phyloP scores from a whole-genome alignment of 2,797 vertebrate species.

The Amphiprion clarkii region DNA sequence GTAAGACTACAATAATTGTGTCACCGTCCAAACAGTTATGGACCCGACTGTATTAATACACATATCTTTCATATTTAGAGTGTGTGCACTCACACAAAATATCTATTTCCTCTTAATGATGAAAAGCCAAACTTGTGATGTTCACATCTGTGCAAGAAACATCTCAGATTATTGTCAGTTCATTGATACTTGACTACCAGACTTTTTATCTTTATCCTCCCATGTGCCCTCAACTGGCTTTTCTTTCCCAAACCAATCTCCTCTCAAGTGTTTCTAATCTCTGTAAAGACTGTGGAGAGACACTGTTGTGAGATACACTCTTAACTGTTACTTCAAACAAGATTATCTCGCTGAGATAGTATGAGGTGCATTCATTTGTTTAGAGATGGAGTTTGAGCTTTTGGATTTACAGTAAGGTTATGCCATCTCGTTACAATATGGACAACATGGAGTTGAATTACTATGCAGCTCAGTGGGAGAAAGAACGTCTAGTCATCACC shows the following conservation, averaged over 20 bases:
- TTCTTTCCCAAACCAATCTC: constrained; percentile 58
- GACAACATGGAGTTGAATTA: neutral
- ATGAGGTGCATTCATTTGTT: constrained; percentile 50
- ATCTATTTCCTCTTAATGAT: neutral
- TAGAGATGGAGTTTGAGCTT: constrained; percentile 30
- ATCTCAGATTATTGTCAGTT: constrained; percentile 47
- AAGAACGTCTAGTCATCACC: neutral
- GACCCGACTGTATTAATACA: neutral
- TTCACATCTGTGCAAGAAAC: constrained; percentile 32
- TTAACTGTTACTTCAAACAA: constrained; percentile 58
- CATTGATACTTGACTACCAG: constrained; percentile 10
- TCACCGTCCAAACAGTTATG: too few relatives aligned
- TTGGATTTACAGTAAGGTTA: constrained; percentile 39
- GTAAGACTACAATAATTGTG: too few relatives aligned
- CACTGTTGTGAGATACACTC: constrained; percentile 54
- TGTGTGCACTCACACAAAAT: neutral
- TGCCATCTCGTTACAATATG: neutral
- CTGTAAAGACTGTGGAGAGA: constrained; percentile 64
- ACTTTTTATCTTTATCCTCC: constrained; percentile 26
- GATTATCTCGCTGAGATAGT: constrained; percentile 59
- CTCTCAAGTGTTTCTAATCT: constrained; percentile 74
- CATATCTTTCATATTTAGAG: neutral
- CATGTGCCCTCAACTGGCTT: constrained; percentile 34
- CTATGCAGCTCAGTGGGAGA: constrained; percentile 1
- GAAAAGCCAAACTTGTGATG: neutral